These are phyloP conservation scores for Schizopygopsis malacanthus DNA, from an alignment of 2,797 vertebrate genomes.

Conservation along the genomic window DNA sequence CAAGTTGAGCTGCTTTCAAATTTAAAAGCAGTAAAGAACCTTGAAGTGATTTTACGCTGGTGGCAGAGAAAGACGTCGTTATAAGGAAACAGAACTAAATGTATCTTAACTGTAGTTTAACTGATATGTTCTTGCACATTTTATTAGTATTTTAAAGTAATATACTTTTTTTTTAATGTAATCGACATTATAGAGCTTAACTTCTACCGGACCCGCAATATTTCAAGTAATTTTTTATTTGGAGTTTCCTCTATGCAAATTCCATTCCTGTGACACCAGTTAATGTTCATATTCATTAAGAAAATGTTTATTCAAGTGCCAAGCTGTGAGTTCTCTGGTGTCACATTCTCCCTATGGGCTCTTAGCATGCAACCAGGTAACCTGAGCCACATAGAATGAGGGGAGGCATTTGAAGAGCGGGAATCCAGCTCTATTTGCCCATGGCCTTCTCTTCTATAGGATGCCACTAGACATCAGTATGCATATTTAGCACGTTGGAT, in stretches of 20 bases:
- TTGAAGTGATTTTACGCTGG: neutral
- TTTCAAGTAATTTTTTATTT: neutral
- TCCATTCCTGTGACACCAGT: neutral
- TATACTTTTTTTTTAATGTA: neutral
- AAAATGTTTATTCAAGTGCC: constrained; percentile 27
- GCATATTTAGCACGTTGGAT: constrained; percentile 14
- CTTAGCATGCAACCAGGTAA: neutral
- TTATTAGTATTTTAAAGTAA: neutral
- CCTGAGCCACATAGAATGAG: neutral
- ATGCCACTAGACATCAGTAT: constrained; percentile 21
- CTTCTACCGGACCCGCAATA: neutral
- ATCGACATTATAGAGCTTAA: neutral
- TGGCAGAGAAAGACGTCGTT: neutral
- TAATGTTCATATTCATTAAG: constrained; percentile 32
- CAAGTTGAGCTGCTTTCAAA: constrained; percentile 45
- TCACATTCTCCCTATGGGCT: constrained; percentile 8
- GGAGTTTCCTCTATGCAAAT: neutral
- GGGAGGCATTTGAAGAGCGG: neutral
- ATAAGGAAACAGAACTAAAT: constrained; percentile 26
- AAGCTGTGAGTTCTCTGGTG: neutral
- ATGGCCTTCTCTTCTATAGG: constrained; percentile 10
- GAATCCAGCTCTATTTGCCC: neutral
- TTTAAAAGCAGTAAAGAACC: constrained; percentile 30
- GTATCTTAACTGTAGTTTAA: constrained; percentile 51
- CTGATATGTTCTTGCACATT: neutral